A percentile compares a stretch with the other conserved stretches of the same genome.
Conservation (phyloP, 2,888 invertebrate genomes). For the Hyppa rectilinea region DNA sequence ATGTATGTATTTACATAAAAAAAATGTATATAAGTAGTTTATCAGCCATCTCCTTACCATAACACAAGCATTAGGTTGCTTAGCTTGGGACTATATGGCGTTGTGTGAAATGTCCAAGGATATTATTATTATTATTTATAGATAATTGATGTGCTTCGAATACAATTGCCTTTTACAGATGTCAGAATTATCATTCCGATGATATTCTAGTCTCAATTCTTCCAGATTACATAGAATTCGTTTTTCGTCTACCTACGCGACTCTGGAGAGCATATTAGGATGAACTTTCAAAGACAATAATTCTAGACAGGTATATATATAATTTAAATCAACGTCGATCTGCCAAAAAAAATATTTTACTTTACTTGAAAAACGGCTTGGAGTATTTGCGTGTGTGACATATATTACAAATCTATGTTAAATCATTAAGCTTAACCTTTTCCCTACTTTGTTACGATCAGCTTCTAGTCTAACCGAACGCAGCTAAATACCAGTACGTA, state of each 20-base stretch:
- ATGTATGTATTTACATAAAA: no score
- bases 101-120: no score
- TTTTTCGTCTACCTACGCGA: constrained; percentile 32
- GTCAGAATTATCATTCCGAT: constrained; percentile 47
- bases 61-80: no score
- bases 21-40: no score
- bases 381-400: no score
- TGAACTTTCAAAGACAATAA: constrained; percentile 11
- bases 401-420: no score
- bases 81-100: no score
- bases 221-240: constrained; percentile 39
- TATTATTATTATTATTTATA: no score
- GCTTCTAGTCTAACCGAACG: not conserved
- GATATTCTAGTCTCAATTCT: constrained; percentile 42
- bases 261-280: constrained; percentile 11
- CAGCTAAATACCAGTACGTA: no score
- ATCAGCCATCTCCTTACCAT: no score
- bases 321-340: not conserved
- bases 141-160: constrained; percentile 9
- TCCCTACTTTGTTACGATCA: not conserved
- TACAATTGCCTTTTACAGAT: constrained; percentile 41
- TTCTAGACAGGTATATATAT: constrained; percentile 2
- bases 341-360: not conserved
- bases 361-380: not conserved
- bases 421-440: no score